Percentiles rank a stretch among this genome's conserved stretches.
phyloP scores from a whole-genome alignment of 2,113 vertebrate species.

The Platysteira castanea region DNA sequence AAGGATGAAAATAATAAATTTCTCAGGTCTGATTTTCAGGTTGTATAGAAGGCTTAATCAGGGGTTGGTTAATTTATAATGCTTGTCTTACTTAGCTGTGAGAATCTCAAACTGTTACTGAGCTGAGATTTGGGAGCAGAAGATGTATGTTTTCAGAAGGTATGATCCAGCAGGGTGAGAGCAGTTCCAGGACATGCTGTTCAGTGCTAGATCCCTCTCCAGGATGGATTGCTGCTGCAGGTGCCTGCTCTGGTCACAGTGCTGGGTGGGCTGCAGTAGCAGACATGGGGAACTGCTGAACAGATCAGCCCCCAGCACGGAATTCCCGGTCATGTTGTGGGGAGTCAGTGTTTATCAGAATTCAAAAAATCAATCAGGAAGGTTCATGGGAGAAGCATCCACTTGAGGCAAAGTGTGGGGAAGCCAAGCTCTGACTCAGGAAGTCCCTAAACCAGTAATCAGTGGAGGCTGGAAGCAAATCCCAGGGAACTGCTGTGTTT shows the following conservation, averaged over 20 bases:
- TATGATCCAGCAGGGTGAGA: not conserved
- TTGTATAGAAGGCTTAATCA: not conserved
- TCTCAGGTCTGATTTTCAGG: conserved; percentile 16
- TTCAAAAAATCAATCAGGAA: not conserved
- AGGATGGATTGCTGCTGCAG: not conserved
- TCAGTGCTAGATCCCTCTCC: not conserved
- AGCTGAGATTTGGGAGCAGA: not conserved
- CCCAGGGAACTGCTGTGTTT: not conserved
- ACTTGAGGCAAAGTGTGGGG: not conserved
- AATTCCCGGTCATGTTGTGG: not conserved
- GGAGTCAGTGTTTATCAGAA: not conserved
- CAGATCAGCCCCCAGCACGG: not conserved
- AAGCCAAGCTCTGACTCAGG: not conserved
- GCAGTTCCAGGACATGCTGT: not conserved
- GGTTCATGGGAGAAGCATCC: not conserved
- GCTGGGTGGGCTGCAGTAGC: not conserved
- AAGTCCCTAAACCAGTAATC: conserved; percentile 5
- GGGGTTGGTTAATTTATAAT: not conserved
- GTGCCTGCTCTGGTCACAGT: not conserved
- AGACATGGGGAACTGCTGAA: not conserved
- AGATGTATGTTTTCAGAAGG: not conserved
- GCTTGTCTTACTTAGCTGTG: not conserved
- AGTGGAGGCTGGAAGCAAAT: not conserved
- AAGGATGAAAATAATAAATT: conserved; percentile 40
- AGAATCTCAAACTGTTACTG: not conserved